Percentiles rank a stretch among this genome's conserved stretches.
phyloP scores from a whole-genome alignment of 2,113 vertebrate species.

The Microtus pennsylvanicus region DNA sequence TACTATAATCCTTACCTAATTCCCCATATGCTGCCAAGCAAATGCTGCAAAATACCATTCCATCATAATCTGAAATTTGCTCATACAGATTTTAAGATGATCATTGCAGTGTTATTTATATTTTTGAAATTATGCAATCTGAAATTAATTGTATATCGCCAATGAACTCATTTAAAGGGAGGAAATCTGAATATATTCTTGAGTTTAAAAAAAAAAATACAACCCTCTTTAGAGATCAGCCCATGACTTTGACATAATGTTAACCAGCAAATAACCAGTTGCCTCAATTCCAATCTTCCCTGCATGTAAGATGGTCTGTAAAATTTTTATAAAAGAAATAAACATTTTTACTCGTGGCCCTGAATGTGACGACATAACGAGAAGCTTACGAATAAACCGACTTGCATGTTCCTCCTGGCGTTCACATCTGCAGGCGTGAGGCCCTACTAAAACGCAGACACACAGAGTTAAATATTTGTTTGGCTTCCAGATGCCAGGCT shows the following conservation, averaged over 20 bases:
- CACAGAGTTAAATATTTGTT: constrained; percentile 54
- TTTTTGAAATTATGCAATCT: constrained; percentile 65
- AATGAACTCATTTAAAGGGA: constrained; percentile 45
- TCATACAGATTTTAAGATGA: constrained; percentile 73
- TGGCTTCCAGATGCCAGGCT: constrained; percentile 9
- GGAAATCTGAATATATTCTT: constrained; percentile 24
- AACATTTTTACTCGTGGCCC: constrained; percentile 27
- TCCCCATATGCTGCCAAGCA: constrained; percentile 68
- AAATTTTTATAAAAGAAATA: constrained; percentile 60
- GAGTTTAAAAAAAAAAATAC: background rate
- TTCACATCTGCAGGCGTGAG: background rate
- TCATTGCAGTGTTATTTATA: constrained; percentile 68
- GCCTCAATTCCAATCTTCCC: background rate
- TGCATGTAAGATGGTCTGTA: constrained; percentile 32
- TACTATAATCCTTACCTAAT: constrained; percentile 65
- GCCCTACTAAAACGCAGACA: background rate
- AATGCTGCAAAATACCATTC: constrained; percentile 69
- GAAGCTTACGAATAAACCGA: constrained; percentile 31
- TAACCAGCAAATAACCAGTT: constrained; percentile 31
- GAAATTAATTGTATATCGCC: constrained; percentile 52
- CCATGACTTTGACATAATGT: constrained; percentile 25
- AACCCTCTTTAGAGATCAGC: constrained; percentile 22
- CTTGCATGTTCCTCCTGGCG: background rate
- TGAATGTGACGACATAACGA: constrained; percentile 55
- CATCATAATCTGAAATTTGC: constrained; percentile 70